These are phyloP conservation scores for Amphilophus citrinellus DNA, from an alignment of 2,113 vertebrate genomes.

Conservation along the genomic window DNA sequence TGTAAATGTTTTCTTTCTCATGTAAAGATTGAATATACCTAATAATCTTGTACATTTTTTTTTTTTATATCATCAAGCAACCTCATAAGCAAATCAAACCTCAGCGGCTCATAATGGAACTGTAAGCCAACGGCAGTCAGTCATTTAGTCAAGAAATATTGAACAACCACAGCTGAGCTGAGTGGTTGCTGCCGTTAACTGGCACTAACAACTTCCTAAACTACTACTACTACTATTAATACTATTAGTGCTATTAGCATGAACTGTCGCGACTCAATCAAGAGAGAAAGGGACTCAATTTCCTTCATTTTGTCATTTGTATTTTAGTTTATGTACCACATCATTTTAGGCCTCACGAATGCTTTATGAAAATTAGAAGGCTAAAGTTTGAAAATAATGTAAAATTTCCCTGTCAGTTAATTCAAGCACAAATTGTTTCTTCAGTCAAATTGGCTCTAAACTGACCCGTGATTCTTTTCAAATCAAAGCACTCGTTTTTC, in stretches of 20 bases:
- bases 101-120: slow-evolving; percentile 70
- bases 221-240: slow-evolving; percentile 52
- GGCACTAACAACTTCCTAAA: slow-evolving; percentile 67
- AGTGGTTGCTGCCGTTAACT: slow-evolving; percentile 36
- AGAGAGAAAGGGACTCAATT: slow-evolving; percentile 26
- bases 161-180: slow-evolving; percentile 36
- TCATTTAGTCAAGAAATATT: not conserved
- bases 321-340: not conserved
- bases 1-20: slow-evolving; percentile 10
- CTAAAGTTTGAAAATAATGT: not conserved
- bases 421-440: not conserved
- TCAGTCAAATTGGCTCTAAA: too few species aligned
- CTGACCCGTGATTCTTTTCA: not conserved
- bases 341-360: not conserved
- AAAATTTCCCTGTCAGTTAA: not conserved
- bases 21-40: slow-evolving; percentile 41
- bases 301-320: not conserved
- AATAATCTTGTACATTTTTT: slow-evolving; percentile 60
- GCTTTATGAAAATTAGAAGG: not conserved
- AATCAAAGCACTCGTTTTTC: not conserved
- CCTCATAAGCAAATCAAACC: slow-evolving; percentile 78
- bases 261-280: slow-evolving; percentile 32
- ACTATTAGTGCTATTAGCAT: slow-evolving; percentile 52
- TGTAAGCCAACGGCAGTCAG: slow-evolving; percentile 38
- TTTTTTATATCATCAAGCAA: slow-evolving; percentile 62